These are phyloP conservation scores for Anoura caudifer DNA, from an alignment of 2,113 vertebrate genomes.

Conservation along the genomic window DNA sequence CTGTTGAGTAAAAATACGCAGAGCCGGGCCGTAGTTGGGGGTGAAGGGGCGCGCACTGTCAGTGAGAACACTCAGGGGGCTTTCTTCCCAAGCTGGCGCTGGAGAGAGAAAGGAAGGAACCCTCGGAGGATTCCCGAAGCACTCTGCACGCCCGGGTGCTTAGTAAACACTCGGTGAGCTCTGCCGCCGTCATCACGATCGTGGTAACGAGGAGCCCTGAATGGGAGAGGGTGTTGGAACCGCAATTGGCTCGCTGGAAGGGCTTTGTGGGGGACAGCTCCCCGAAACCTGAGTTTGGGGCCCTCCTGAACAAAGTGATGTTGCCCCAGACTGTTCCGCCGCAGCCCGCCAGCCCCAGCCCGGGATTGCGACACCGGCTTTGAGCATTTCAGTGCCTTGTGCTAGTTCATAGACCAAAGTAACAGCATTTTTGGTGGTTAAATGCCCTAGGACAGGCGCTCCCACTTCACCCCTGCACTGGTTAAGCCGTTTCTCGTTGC, in stretches of 20 bases:
- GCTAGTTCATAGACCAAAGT: accelerated
- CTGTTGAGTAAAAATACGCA: neutral
- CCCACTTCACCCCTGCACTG: neutral
- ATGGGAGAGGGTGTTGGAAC: neutral
- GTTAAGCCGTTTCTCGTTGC: neutral
- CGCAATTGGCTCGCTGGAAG: neutral
- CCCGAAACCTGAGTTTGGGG: neutral
- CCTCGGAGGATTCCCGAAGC: accelerated
- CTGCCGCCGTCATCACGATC: accelerated
- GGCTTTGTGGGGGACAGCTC: neutral
- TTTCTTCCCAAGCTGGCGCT: neutral
- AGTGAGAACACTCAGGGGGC: neutral
- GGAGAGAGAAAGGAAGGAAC: neutral
- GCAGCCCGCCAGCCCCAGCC: accelerated
- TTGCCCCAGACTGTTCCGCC: accelerated
- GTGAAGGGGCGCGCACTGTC: accelerated
- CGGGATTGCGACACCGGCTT: accelerated
- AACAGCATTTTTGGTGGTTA: neutral
- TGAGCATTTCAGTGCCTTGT: accelerated
- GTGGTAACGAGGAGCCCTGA: neutral
- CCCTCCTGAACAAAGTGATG: accelerated
- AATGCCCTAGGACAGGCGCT: accelerated
- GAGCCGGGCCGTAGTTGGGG: accelerated
- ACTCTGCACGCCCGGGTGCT: neutral
- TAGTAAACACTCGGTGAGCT: neutral